Conservation (phyloP, 2,888 invertebrate genomes). For the Caenorhabditis sp. region DNA sequence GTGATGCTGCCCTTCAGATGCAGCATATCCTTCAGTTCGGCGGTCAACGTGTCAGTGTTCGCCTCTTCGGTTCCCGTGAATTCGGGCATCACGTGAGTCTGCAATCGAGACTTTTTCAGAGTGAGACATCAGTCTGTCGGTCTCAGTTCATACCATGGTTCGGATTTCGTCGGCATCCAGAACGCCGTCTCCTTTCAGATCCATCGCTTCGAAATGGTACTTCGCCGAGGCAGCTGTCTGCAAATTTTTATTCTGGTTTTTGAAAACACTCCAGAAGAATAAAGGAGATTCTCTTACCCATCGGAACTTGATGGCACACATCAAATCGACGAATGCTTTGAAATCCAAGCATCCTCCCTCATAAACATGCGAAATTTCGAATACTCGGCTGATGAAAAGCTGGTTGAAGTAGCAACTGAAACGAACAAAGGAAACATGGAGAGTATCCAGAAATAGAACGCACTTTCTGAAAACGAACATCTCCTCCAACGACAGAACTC, state of each 20-base stretch:
- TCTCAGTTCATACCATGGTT: slow-evolving; percentile 12
- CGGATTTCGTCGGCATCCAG: slow-evolving; percentile 56
- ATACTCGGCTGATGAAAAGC: slow-evolving; percentile 40
- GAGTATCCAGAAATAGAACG: background rate
- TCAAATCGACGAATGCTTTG: slow-evolving; percentile 59
- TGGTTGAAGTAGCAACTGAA: slow-evolving; percentile 40
- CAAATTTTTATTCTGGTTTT: slow-evolving; percentile 13
- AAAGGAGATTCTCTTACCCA: slow-evolving; percentile 40
- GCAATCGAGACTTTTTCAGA: slow-evolving; percentile 8
- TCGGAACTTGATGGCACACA: slow-evolving; percentile 46
- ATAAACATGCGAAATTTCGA: slow-evolving; percentile 50
- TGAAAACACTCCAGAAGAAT: background rate
- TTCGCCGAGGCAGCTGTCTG: slow-evolving; percentile 54
- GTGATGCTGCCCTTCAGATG: slow-evolving; percentile 12
- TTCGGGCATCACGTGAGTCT: slow-evolving; percentile 20
- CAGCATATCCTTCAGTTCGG: slow-evolving; percentile 41
- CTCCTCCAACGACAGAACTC: slow-evolving; percentile 33
- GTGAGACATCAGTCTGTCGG: background rate
- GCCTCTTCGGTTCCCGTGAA: slow-evolving; percentile 12
- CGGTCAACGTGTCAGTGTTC: slow-evolving; percentile 14
- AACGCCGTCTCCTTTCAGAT: slow-evolving; percentile 53
- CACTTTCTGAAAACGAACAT: slow-evolving; percentile 47
- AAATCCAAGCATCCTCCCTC: slow-evolving; percentile 53
- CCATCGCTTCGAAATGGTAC: slow-evolving; percentile 60
- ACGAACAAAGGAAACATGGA: background rate